A percentile compares a stretch with the other conserved stretches of the same genome.
These are phyloP conservation scores for Muricea muricata DNA, from an alignment of 92 coral and sea anemone genomes.

Conservation along the genomic window DNA sequence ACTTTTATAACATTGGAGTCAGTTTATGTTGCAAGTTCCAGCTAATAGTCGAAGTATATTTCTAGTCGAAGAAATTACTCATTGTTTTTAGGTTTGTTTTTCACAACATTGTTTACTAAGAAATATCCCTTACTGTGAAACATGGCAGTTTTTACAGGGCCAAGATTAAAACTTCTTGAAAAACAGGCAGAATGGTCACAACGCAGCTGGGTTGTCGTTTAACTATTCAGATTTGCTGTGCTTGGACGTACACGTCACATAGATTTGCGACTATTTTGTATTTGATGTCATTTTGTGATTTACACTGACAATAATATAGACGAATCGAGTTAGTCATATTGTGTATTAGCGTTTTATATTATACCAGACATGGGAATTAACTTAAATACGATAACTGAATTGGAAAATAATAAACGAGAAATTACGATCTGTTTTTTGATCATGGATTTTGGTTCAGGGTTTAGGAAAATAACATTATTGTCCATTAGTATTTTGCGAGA, in stretches of 20 bases:
- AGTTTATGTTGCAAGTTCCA: no score
- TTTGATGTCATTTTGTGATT: neutral
- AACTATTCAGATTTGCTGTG: neutral
- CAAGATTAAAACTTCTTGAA: neutral
- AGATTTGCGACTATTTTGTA: slow-evolving; percentile 30
- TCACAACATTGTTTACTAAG: no score
- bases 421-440: neutral
- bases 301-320: neutral
- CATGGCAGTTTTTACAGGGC: no score
- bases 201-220: slow-evolving; percentile 13
- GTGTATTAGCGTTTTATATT: slow-evolving; percentile 8
- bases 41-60: no score
- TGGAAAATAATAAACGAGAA: neutral
- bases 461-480: no score
- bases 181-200: neutral
- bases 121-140: no score
- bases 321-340: neutral
- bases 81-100: no score
- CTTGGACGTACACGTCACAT: slow-evolving; percentile 1
- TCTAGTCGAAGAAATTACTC: no score
- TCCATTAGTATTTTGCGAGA: no score
- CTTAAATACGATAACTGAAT: slow-evolving; percentile 22
- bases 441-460: no score
- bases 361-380: slow-evolving; percentile 25
- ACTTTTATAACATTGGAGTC: no score